A percentile compares a stretch with the other conserved stretches of the same genome.
These are phyloP conservation scores for Scartelaos histophorus DNA, from an alignment of 2,113 vertebrate genomes.

Conservation along the genomic window DNA sequence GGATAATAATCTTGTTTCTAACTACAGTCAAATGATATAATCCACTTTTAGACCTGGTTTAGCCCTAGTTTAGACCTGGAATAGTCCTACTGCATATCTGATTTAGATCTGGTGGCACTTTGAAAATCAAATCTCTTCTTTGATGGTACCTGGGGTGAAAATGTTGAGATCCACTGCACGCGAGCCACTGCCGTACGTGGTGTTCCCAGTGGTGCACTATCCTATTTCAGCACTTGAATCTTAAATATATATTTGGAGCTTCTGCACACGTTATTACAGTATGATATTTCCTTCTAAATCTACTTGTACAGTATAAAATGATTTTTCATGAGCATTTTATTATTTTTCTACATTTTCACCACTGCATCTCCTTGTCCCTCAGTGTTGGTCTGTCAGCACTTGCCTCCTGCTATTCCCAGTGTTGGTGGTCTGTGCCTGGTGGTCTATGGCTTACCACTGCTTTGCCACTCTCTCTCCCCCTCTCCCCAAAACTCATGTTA, in stretches of 20 bases:
- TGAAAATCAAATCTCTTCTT: no score
- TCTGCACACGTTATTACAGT: neutral
- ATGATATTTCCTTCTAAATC: neutral
- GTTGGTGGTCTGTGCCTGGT: slow-evolving; percentile 56
- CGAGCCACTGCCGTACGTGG: no score
- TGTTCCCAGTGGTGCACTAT: no score
- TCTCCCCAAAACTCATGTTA: slow-evolving; percentile 17
- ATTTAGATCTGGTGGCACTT: no score
- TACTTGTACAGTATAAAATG: neutral
- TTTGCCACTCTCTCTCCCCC: slow-evolving; percentile 8
- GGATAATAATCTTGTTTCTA: no score
- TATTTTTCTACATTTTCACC: neutral
- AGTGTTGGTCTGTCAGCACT: slow-evolving; percentile 16
- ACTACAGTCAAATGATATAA: no score
- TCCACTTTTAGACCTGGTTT: no score
- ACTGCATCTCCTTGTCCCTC: neutral
- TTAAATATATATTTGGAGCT: neutral
- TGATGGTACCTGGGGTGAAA: no score
- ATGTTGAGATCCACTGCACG: no score
- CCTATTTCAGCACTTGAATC: neutral
- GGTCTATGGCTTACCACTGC: slow-evolving; percentile 41
- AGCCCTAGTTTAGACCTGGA: no score
- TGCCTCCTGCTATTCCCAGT: slow-evolving; percentile 13
- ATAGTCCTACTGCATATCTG: no score
- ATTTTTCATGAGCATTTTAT: neutral